Conservation (phyloP, 2,888 invertebrate species). For the Drepanosiphum platanoidis region DNA sequence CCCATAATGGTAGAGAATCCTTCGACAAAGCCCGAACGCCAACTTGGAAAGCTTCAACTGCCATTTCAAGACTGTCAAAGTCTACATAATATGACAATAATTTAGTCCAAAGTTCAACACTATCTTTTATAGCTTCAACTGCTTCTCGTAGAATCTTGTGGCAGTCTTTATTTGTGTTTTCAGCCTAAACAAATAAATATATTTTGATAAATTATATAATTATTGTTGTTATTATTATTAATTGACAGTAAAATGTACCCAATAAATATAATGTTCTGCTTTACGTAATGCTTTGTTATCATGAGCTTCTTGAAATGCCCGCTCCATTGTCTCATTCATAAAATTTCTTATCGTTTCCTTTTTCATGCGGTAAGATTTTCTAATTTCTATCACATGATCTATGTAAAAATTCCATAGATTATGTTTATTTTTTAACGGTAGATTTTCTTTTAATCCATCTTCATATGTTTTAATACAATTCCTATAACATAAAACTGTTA, state of each 20-base stretch:
- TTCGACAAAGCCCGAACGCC: slow-evolving; percentile 22
- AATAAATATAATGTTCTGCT: slow-evolving; percentile 50
- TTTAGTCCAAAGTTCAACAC: slow-evolving; percentile 45
- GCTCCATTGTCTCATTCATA: slow-evolving; percentile 54
- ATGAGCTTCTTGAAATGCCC: slow-evolving; percentile 58
- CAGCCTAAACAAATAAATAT: slow-evolving; percentile 21
- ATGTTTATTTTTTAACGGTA: slow-evolving; percentile 41
- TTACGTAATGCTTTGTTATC: slow-evolving; percentile 35
- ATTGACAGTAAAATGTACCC: slow-evolving; percentile 4
- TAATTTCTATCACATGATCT: slow-evolving; percentile 49
- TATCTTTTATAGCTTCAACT: slow-evolving; percentile 15
- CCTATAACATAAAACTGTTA: background rate
- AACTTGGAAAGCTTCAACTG: slow-evolving; percentile 31
- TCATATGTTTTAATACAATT: slow-evolving; percentile 48
- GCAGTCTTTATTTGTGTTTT: slow-evolving; percentile 30
- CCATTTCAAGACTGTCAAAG: slow-evolving; percentile 42
- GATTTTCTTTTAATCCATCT: slow-evolving; percentile 49
- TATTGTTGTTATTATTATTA: background rate
- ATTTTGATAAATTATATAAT: background rate
- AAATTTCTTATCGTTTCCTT: slow-evolving; percentile 54
- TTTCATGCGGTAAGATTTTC: slow-evolving; percentile 54
- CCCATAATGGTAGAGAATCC: slow-evolving; percentile 36
- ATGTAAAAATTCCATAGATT: slow-evolving; percentile 50
- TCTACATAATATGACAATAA: slow-evolving; percentile 22
- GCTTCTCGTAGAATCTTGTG: slow-evolving; percentile 1